Base-by-base conservation (phyloP, 2,113 vertebrate genomes). In the Capreolus pygargus region DNA sequence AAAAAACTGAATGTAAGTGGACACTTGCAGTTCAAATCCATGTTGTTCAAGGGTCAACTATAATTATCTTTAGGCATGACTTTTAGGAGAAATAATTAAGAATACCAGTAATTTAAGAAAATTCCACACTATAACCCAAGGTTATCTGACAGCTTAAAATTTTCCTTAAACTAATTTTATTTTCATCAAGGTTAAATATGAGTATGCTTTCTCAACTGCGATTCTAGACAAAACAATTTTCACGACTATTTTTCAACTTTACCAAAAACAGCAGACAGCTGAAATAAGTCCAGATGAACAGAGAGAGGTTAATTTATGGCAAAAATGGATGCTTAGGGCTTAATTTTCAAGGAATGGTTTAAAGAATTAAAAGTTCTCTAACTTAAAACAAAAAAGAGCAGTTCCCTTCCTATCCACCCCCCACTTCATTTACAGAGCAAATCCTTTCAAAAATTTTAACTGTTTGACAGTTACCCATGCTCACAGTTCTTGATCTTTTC, bases 131-230 rank as follows among this genome's bases (percentile, higher is more conserved):
- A 96, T 55, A 36, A 23, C 36, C 25, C 19, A 50, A 90, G 67
- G 17, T 93, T 19, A 94, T 21, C 17, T 52, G 78, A 91, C 3
- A 54, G 79, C 50, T 82, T 82, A 70, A 91, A 89, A 27, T 87
- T 17, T 6, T 79, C 45, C 76, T 86, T 90, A 83, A 81, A 47
- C 57, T 58, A 52, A 43, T 81, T 54, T 78, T 74, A 76, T 82
- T 97, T 92, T 57, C 52, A 79, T 61, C 74, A 81, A 82, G 25
- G 55, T 88, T 93, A 97, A 88, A 85, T 70, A 93, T 14, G 43
- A 70, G 36, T 58, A 74, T 55, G 27, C 8, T 86, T 84, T 90
- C 60, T 78, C 21, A 95, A 67, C 6, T 96, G 43, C 3, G 27
- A 81, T 50, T 96, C 79, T 61, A 84, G 5, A 94, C 57, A 95